Conservation (phyloP, 2,797 vertebrate genomes). For the Vespertilio murinus region DNA sequence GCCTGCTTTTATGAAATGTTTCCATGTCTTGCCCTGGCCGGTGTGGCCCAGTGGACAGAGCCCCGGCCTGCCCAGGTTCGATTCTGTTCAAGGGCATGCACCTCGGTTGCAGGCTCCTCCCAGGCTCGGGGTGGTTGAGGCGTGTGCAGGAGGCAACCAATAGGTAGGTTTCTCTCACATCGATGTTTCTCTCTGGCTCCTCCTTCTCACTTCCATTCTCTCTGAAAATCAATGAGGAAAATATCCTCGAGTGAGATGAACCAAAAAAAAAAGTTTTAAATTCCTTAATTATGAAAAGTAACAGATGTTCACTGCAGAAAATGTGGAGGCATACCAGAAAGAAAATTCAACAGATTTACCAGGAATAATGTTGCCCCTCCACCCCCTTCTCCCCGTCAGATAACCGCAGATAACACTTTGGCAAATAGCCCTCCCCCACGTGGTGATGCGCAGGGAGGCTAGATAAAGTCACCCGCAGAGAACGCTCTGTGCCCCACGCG, state of each 20-base stretch:
- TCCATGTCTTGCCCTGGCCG: slow-evolving; percentile 30
- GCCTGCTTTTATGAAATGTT: background rate
- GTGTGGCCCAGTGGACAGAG: no score
- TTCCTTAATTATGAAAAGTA: slow-evolving; percentile 63
- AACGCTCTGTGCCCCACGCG: background rate
- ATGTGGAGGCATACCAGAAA: slow-evolving; percentile 57
- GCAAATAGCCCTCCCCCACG: slow-evolving; percentile 34
- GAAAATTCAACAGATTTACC: slow-evolving; percentile 60
- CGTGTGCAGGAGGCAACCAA: no score
- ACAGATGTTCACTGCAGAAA: slow-evolving; percentile 53
- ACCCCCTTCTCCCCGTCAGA: slow-evolving; percentile 48
- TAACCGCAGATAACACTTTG: slow-evolving; percentile 68
- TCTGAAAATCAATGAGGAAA: no score
- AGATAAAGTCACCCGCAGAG: slow-evolving; percentile 58
- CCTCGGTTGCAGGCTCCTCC: no score
- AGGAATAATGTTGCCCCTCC: slow-evolving; percentile 34
- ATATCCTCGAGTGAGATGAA: no score
- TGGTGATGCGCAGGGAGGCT: slow-evolving; percentile 5
- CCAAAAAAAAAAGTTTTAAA: background rate
- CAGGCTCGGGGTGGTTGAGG: no score
- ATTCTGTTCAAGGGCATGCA: no score
- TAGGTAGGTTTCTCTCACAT: no score
- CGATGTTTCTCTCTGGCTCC: no score
- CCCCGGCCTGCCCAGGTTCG: no score
- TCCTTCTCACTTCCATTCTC: no score